A percentile compares a stretch with the other conserved stretches of the same genome.
phyloP scores from a whole-genome alignment of 1,140 invertebrate genomes.

The Eulimnadia texana region DNA sequence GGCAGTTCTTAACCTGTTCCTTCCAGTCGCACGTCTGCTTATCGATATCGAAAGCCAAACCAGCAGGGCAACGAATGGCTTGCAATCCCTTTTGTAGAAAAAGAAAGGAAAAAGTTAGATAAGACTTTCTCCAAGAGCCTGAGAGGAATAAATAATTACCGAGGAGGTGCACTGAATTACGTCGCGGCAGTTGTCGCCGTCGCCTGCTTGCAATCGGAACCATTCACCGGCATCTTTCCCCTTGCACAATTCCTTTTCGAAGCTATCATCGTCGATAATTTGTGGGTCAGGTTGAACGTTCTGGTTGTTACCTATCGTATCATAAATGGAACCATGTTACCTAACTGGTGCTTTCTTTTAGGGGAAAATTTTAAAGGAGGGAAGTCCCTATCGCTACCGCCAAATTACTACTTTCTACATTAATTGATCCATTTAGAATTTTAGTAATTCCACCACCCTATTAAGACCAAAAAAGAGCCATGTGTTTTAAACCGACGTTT shows the following conservation, averaged over 20 bases:
- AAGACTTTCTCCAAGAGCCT: background rate
- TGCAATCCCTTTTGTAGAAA: slow-evolving; percentile 52
- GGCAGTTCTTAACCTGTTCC: slow-evolving; percentile 82
- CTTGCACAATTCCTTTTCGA: slow-evolving; percentile 77
- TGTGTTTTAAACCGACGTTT: too few relatives aligned
- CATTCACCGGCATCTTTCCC: slow-evolving; percentile 91
- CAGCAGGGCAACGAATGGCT: slow-evolving; percentile 81
- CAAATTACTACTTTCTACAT: too few relatives aligned
- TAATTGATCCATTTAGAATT: too few relatives aligned
- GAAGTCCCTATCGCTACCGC: background rate
- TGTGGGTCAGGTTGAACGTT: background rate
- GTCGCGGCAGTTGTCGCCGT: slow-evolving; percentile 84
- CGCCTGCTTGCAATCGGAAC: slow-evolving; percentile 75
- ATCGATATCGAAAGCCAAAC: slow-evolving; percentile 85
- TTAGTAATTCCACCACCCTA: too few relatives aligned
- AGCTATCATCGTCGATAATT: slow-evolving; percentile 41
- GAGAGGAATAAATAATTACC: slow-evolving; percentile 25
- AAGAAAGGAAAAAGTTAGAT: background rate
- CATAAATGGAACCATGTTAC: background rate
- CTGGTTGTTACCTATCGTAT: background rate
- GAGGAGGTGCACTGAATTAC: slow-evolving; percentile 90
- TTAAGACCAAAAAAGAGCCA: too few relatives aligned
- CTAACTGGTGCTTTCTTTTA: background rate
- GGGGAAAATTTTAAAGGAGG: background rate
- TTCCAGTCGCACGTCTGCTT: slow-evolving; percentile 95